Evolutionary conservation across 1,140 invertebrate genomes (phyloP).

Genomic region (Fopius arisanus): DNA sequence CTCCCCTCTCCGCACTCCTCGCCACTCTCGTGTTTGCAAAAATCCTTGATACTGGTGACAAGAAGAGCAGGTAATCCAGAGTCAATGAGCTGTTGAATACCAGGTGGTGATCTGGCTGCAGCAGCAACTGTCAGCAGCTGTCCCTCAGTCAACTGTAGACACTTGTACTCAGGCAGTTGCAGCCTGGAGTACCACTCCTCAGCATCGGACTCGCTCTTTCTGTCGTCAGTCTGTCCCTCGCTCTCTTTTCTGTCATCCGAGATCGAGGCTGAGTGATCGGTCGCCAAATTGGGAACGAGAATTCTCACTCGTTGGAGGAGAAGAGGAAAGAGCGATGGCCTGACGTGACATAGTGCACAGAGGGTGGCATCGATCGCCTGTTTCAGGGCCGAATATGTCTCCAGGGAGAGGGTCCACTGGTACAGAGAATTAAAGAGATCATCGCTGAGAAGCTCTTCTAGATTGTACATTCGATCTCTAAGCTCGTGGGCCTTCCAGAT

Average conservation of each 20-base stretch:
- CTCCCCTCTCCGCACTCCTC: constrained; percentile 19
- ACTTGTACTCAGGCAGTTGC: constrained; percentile 51
- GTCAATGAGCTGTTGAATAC: constrained; percentile 77
- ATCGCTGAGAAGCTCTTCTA: constrained; percentile 72
- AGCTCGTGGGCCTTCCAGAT: constrained; percentile 80
- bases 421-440: constrained; percentile 78
- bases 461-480: constrained; percentile 67
- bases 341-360: constrained; percentile 85
- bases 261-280: constrained; percentile 66
- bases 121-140: constrained; percentile 79
- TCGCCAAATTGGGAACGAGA: constrained; percentile 66
- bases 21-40: constrained; percentile 44
- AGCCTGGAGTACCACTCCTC: constrained; percentile 66
- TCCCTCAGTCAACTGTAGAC: constrained; percentile 67
- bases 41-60: constrained; percentile 65
- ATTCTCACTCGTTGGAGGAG: constrained; percentile 79
- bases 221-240: constrained; percentile 74
- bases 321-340: constrained; percentile 77
- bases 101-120: constrained; percentile 78
- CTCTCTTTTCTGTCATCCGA: constrained; percentile 70
- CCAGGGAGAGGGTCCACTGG: constrained; percentile 76
- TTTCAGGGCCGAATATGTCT: constrained; percentile 76
- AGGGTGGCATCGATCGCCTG: constrained; percentile 80
- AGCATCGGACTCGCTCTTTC: constrained; percentile 68
- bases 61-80: constrained; percentile 78